Evolutionary conservation across 2,888 invertebrate genomes (phyloP).

Genomic region (Drepanosiphum platanoidis): DNA sequence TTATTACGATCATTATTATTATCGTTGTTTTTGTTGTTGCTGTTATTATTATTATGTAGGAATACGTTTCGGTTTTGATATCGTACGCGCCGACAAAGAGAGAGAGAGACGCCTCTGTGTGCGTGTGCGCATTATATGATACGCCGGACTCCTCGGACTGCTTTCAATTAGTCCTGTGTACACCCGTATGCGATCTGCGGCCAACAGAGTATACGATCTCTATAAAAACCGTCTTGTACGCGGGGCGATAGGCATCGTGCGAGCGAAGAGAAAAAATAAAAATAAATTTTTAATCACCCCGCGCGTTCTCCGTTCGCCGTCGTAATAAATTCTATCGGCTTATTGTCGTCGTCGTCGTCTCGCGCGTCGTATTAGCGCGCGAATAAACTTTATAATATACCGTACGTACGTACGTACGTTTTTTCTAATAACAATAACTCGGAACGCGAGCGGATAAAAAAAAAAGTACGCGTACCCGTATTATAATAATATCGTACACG

Average conservation of each 20-base stretch:
- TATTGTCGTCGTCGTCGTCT: not conserved
- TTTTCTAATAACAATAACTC: not conserved
- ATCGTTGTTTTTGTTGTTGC: not conserved
- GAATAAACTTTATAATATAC: not conserved
- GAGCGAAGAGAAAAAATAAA: no score
- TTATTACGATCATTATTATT: conserved; percentile 35
- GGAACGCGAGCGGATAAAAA: not conserved
- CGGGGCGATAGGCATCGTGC: no score
- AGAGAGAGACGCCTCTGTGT: not conserved
- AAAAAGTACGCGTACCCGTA: no score
- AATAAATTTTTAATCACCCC: no score
- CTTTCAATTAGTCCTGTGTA: conserved; percentile 22
- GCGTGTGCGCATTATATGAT: no score
- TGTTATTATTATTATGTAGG: conserved; percentile 20
- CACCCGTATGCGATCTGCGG: no score
- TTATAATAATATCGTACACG: no score
- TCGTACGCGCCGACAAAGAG: not conserved
- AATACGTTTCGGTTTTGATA: conserved; percentile 46
- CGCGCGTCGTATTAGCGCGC: not conserved
- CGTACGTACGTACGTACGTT: not conserved
- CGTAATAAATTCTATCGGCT: no score
- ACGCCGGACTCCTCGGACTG: conserved; percentile 32
- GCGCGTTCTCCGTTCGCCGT: no score
- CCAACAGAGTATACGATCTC: conserved; percentile 22
- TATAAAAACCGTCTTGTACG: not conserved